Evolutionary conservation across 2,888 invertebrate species (phyloP), one percentile per base, ranked within the genome.

Genomic region (Pyrochroa serraticornis): DNA sequence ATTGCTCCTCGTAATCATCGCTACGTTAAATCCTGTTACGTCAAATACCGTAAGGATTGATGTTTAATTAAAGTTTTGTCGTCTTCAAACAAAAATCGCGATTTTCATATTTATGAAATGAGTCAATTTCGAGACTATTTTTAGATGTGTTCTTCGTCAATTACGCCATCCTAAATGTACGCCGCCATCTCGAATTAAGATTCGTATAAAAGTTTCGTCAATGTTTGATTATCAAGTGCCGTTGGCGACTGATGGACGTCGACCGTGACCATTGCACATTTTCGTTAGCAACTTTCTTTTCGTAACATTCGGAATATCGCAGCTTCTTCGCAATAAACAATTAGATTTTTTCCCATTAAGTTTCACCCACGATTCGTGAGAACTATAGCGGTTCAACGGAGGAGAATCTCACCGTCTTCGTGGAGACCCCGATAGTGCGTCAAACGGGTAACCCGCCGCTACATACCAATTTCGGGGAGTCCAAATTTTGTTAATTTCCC

Each of bases 21-120:
- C 30, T 31, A 48, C 48, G 48, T 48, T 37, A 37, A 48, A 12
- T 48, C 48, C 48, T 34, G 48, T 48, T 48, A 48, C 35, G 48
- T 48, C 10, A 31, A 31, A 48, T 35, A 36, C 46, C 36, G 46
- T 46, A 35, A 35, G 22, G 32, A 32, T 10, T 32, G 34, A 45
- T 46, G 9, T 22, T 22, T 9, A 35, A 35, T 35, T 10, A 35
- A 35, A 35, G 10, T 35, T 3, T 35, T 6, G 35, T n/a, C 10
- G 10, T 6, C 33, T 7, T 33, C n/a, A 33, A 6, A 7, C 35
- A 35, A 35, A 8, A 22, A 12, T 35, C 9, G n/a, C n/a, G n/a
- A n/a, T n/a, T n/a, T 6, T 43, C 1, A 7, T 42, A 8, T 30
- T 46, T 22, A 22, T 22, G 22, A 22, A 22, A 41, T 41, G 41